Percentiles rank a stretch among this genome's conserved stretches.
phyloP scores from a whole-genome alignment of 2,113 vertebrate genomes.

The Geococcyx californianus region DNA sequence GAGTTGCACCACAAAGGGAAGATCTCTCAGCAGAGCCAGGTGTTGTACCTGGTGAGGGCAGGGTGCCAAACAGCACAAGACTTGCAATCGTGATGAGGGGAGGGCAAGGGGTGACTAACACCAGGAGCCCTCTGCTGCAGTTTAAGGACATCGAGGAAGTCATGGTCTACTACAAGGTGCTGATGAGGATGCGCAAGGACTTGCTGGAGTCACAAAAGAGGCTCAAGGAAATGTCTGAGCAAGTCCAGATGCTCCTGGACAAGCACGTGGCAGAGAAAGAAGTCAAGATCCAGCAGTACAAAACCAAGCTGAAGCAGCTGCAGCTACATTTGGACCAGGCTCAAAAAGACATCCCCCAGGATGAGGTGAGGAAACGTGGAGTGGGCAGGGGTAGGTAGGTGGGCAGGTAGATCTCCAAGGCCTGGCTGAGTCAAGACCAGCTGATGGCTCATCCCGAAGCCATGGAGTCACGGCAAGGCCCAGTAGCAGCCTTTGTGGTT shows the following conservation, averaged over 20 bases:
- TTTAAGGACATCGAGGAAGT: conserved; percentile 76
- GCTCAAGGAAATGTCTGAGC: conserved; percentile 66
- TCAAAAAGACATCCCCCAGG: conserved; percentile 56
- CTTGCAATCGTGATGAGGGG: neutral
- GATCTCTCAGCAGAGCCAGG: too few species aligned
- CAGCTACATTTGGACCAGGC: conserved; percentile 63
- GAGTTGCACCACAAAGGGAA: fast-evolving
- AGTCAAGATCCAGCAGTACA: conserved; percentile 68
- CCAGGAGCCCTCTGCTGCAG: conserved; percentile 56
- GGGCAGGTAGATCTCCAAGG: neutral
- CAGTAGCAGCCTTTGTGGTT: neutral
- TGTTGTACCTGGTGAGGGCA: neutral
- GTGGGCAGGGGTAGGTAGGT: neutral
- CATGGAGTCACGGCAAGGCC: neutral
- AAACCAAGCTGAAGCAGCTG: conserved; percentile 72
- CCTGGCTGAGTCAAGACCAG: neutral
- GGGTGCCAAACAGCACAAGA: neutral
- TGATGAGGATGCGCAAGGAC: conserved; percentile 71
- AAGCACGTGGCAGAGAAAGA: conserved; percentile 69
- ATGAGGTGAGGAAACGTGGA: conserved; percentile 70
- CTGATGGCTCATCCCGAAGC: neutral
- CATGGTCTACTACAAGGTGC: conserved; percentile 67
- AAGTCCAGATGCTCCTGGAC: conserved; percentile 57
- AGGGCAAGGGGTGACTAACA: neutral
- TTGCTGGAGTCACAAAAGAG: conserved; percentile 68